phyloP scores from a whole-genome alignment of 2,113 vertebrate genomes.

The Corydoras maculifer region DNA sequence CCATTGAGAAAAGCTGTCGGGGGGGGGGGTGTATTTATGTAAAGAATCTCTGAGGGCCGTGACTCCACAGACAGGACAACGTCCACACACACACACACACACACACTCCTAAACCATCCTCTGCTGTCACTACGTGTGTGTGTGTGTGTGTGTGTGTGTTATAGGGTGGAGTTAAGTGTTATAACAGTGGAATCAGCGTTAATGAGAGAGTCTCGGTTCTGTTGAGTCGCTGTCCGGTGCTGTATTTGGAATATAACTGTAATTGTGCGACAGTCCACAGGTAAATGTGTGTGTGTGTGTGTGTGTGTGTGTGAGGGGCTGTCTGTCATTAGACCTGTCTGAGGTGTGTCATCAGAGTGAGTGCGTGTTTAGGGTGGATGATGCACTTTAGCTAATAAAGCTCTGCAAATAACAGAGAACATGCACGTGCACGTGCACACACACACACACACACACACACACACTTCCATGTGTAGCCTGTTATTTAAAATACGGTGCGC shows the following conservation, averaged over 20 bases:
- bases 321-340: neutral
- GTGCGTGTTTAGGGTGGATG: constrained; percentile 23
- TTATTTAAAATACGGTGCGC: too few species aligned
- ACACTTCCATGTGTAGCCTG: constrained; percentile 13
- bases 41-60: constrained; percentile 33
- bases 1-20: constrained; percentile 32
- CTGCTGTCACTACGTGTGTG: neutral
- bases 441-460: constrained; percentile 23
- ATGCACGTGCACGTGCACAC: constrained; percentile 15
- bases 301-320: constrained; percentile 12
- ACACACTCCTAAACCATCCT: neutral
- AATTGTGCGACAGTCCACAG: constrained; percentile 1
- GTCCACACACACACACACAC: constrained; percentile 1
- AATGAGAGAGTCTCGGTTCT: constrained; percentile 7
- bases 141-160: constrained; percentile 11
- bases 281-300: constrained; percentile 14
- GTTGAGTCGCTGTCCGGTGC: neutral
- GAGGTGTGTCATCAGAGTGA: constrained; percentile 29
- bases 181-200: constrained; percentile 2
- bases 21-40: constrained; percentile 30
- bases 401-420: constrained; percentile 37
- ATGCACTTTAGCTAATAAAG: constrained; percentile 32
- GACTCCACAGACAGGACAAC: constrained; percentile 13
- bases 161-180: neutral
- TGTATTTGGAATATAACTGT: neutral